Evolutionary conservation across 1,140 invertebrate species (phyloP), one percentile per base, ranked within the genome.

Genomic region (Drosophila grimshawi): DNA sequence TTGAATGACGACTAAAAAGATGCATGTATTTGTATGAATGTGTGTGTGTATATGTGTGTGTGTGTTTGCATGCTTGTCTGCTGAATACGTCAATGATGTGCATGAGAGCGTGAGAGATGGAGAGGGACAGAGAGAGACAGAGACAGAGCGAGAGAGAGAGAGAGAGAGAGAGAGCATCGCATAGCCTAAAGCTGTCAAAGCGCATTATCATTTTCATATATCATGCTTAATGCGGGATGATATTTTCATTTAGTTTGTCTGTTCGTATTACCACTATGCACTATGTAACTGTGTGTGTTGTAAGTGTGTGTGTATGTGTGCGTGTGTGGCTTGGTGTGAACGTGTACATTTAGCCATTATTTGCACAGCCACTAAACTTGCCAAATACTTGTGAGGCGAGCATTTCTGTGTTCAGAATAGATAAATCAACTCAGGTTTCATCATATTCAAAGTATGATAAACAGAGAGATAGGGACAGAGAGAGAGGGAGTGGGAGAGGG

Each of bases 181-280:
- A 62, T 49, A 37, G 60, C 41, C 52, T 71, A 60, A 49, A 75
- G 67, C 76, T 83, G 81, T 83, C 81, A 83, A 85, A 80, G 76
- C 76, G 72, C 62, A 83, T 83, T 83, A 83, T 70, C 73, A 85
- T 83, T 83, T 83, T 80, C 80, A 83, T 83, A 83, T 85, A 77
- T 83, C 81, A 83, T 80, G 64, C 64, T 70, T 63, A 80, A 83
- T 80, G 59, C 52, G 69, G 65, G 66, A 72, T 72, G 57, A 66
- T 70, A 66, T 66, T 60, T 67, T 63, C 46, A 76, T 68, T 74
- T 63, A 53, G 49, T 62, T 68, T 68, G 46, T 73, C 61, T 57
- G 37, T 29, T 41, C 5, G 51, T 39, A 56, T 53, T 51, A 67
- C 33, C 35, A 48, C 37, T 33, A 19, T 19, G 11, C 39, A 51